Evolutionary conservation across 2,888 invertebrate genomes (phyloP).

Genomic region (Crossocerus cetratus): DNA sequence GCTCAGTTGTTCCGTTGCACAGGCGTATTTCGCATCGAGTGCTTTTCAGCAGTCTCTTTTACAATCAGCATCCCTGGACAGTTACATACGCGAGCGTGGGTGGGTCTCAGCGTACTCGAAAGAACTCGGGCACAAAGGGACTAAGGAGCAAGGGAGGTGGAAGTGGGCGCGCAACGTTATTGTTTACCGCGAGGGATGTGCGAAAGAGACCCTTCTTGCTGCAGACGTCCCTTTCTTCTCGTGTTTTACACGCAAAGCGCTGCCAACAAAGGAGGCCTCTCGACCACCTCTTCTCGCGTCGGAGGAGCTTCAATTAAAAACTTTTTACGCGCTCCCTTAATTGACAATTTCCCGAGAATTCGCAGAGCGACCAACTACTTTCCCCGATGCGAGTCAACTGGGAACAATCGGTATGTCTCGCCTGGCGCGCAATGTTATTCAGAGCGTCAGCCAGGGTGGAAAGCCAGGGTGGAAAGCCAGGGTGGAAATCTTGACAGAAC

Average conservation of each 20-base stretch:
- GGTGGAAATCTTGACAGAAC: no score
- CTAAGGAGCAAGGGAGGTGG: conserved; percentile 26
- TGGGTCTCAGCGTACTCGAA: conserved; percentile 29
- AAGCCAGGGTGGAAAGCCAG: no score
- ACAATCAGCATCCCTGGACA: conserved; percentile 21
- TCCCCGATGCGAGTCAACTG: no score
- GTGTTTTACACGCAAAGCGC: conserved; percentile 45
- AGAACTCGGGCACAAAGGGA: conserved; percentile 38
- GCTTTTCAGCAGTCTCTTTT: conserved; percentile 48
- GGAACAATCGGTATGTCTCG: no score
- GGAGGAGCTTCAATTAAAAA: conserved; percentile 17
- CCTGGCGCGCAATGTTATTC: no score
- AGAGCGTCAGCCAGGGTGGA: no score
- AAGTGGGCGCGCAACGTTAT: conserved; percentile 57
- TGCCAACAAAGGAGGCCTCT: conserved; percentile 46
- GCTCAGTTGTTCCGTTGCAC: conserved; percentile 14
- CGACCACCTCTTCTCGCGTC: conserved; percentile 28
- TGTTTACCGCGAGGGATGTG: conserved; percentile 59
- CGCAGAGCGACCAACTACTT: background rate
- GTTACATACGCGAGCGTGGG: conserved; percentile 22
- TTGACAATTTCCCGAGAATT: no score
- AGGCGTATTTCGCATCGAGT: conserved; percentile 45
- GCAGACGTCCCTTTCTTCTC: conserved; percentile 43
- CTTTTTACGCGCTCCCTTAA: conserved; percentile 2
- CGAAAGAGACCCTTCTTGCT: conserved; percentile 41